phyloP scores from a whole-genome alignment of 2,113 vertebrate species.

The Polypterus bichir region DNA sequence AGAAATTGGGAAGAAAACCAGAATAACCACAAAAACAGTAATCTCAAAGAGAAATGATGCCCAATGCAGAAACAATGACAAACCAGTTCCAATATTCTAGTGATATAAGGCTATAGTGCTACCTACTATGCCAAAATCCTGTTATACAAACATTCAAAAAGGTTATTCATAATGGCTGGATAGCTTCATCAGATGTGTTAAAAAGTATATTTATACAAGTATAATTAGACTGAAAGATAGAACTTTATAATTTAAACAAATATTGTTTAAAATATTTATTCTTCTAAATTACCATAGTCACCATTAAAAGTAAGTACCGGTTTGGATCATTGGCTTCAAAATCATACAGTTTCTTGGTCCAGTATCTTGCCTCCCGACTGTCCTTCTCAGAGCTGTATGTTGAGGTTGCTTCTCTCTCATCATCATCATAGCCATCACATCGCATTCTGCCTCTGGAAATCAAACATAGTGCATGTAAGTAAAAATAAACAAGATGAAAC shows the following conservation, averaged over 20 bases:
- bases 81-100: too few species aligned
- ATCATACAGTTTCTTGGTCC: slow-evolving; percentile 81
- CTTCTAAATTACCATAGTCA: neutral
- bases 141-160: too few species aligned
- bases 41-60: too few species aligned
- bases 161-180: neutral
- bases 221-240: neutral
- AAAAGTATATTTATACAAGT: neutral
- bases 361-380: slow-evolving; percentile 67
- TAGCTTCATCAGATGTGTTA: neutral
- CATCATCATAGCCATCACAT: slow-evolving; percentile 72
- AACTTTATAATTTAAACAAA: neutral
- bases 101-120: too few species aligned
- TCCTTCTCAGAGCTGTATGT: slow-evolving; percentile 53
- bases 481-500: too few species aligned
- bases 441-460: slow-evolving; percentile 66
- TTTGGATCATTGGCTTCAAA: slow-evolving; percentile 85
- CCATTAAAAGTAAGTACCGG: slow-evolving; percentile 50
- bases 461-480: neutral
- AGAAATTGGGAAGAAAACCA: too few species aligned
- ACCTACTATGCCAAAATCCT: too few species aligned
- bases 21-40: too few species aligned
- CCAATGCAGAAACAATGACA: too few species aligned
- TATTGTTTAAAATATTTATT: neutral
- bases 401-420: slow-evolving; percentile 41